Percentiles rank a stretch among this genome's conserved stretches.
phyloP scores from a whole-genome alignment of 2,797 vertebrate genomes.

The Macroramphosus scolopax region DNA sequence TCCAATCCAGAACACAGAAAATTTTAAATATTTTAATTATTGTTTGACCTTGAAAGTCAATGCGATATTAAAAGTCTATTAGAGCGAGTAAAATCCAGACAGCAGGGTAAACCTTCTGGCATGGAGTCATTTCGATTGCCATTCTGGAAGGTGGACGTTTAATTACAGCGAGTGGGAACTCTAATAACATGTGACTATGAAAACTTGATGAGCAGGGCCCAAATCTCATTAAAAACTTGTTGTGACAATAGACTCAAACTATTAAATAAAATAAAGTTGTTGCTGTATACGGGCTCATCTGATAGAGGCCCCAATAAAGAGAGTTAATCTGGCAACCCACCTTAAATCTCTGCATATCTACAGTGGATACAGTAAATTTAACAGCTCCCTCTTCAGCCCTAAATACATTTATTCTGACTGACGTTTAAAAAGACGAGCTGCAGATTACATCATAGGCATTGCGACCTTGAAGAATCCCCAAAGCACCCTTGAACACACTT shows the following conservation, averaged over 20 bases:
- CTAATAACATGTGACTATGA: constrained; percentile 24
- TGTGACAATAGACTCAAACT: constrained; percentile 8
- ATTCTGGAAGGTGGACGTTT: constrained; percentile 30
- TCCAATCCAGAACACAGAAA: constrained; percentile 18
- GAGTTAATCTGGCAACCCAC: too few species aligned
- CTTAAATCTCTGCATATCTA: not conserved
- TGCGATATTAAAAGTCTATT: constrained; percentile 50
- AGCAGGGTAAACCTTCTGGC: constrained; percentile 19
- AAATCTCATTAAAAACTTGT: constrained; percentile 4
- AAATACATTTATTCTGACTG: constrained; percentile 1
- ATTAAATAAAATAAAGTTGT: not conserved
- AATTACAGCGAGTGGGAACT: constrained; percentile 39
- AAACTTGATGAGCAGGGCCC: constrained; percentile 8
- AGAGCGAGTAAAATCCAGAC: constrained; percentile 37
- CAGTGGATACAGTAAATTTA: not conserved
- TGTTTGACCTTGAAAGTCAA: constrained; percentile 56
- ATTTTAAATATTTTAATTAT: constrained; percentile 48
- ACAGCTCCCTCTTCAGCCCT: too few species aligned
- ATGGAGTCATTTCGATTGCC: constrained; percentile 37
- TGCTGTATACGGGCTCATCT: not conserved
- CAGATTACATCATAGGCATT: constrained; percentile 18
- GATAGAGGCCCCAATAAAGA: too few species aligned
- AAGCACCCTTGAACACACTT: constrained; percentile 20
- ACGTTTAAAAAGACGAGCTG: not conserved
- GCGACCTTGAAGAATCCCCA: constrained; percentile 26